Base-by-base conservation (phyloP, 2,888 invertebrate species). In the Mesorhabditis belari region DNA sequence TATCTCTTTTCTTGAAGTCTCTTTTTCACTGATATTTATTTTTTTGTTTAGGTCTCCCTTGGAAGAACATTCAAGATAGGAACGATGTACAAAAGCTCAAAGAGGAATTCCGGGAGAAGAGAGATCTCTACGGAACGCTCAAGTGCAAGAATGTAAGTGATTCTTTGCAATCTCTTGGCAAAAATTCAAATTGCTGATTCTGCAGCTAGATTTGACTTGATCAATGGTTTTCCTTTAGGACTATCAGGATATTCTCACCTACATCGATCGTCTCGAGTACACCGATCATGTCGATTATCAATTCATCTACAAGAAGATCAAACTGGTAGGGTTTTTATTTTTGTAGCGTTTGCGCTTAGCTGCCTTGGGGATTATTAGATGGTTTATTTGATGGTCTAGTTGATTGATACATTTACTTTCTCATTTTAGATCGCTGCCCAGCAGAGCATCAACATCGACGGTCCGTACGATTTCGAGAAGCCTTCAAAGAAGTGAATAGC, bases 221-320 rank as follows among this genome's bases (percentile, higher is more conserved):
- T n/a, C n/a, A n/a, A n/a, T n/a, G n/a, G n/a, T n/a, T n/a, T n/a
- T n/a, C n/a, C n/a, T n/a, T n/a, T n/a, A n/a, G n/a, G n/a, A 75
- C 23, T 58, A 76, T 29, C 58, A 59, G 25, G 67, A 71, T 51
- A 55, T 74, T n/a, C 59, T 77, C 51, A 63, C 68, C 27, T 77
- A 77, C 64, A 64, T 77, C 52, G 70, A 71, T 27, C 49, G 51
- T 12, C 62, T 65, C 12, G 61, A 70, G 51, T 77, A 77, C 61
- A 63, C 64, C 25, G 71, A 74, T 51, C 63, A 55, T 6, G 57
- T 73, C 23, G 75, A 76, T 61, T 76, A 76, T 60, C 17, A 57
- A 3, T 76, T 60, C 60, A 63, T 75, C 23, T 71, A 75, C 58
- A 66, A 71, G 44, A 4, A 60, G 23, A 55, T 70, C n/a, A 55